A percentile compares a stretch with the other conserved stretches of the same genome.
Evolutionary conservation across 2,113 vertebrate species (phyloP).

Genomic region (Nibea albiflora): DNA sequence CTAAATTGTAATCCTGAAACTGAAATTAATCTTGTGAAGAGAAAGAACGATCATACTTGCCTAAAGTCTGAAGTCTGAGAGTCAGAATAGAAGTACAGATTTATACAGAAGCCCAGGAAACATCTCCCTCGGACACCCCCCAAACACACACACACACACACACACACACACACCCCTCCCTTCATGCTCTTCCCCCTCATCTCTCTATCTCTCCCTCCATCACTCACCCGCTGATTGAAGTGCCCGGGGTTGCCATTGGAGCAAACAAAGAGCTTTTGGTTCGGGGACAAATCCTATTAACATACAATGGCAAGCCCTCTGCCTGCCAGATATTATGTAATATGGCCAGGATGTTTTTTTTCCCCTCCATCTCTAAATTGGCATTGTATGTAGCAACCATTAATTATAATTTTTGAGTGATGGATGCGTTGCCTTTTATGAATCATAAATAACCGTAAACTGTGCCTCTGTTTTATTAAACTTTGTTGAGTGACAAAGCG

Average conservation of each 20-base stretch:
- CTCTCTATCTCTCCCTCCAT: conserved; percentile 51
- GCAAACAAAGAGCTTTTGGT: conserved; percentile 70
- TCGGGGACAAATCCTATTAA: conserved; percentile 70
- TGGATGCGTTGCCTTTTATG: conserved; percentile 49
- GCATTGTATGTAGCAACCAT: conserved; percentile 31
- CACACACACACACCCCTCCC: neutral
- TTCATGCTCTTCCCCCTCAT: conserved; percentile 8
- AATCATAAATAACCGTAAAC: conserved; percentile 40
- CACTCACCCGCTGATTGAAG: conserved; percentile 64
- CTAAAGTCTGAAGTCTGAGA: neutral
- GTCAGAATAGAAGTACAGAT: conserved; percentile 5
- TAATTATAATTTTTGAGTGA: conserved; percentile 53
- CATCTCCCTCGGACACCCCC: neutral
- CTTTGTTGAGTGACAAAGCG: conserved; percentile 4
- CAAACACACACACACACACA: conserved; percentile 6
- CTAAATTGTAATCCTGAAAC: neutral
- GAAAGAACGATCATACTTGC: neutral
- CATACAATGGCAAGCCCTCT: conserved; percentile 63
- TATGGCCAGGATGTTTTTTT: conserved; percentile 32
- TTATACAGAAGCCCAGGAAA: conserved; percentile 8
- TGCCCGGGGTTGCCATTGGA: conserved; percentile 39
- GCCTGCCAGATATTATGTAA: conserved; percentile 60
- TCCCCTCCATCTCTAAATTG: conserved; percentile 50
- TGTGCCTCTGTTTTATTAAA: conserved; percentile 34
- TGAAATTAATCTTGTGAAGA: neutral